phyloP scores from a whole-genome alignment of 2,113 vertebrate genomes.

The Rhipidura dahli region DNA sequence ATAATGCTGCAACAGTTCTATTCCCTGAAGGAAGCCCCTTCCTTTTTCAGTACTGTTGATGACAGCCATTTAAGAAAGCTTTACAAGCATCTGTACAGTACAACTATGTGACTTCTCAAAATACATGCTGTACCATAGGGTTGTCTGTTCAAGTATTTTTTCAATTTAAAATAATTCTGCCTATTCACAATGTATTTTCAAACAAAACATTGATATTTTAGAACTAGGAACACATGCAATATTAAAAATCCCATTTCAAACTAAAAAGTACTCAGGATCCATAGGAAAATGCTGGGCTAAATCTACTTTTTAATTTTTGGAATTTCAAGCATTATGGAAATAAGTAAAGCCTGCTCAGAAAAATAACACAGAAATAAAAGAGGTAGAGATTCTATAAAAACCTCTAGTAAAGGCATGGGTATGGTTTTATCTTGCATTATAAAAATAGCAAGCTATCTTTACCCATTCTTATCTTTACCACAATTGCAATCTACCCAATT shows the following conservation, averaged over 20 bases:
- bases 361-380: not conserved
- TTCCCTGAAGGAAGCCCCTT: not conserved
- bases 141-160: not conserved
- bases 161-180: not conserved
- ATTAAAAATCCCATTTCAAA: not conserved
- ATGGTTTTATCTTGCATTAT: not conserved
- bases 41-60: not conserved
- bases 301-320: not conserved
- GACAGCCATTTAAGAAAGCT: not conserved
- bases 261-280: not conserved
- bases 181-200: not conserved
- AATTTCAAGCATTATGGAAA: not conserved
- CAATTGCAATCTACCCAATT: not conserved
- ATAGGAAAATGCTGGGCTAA: not conserved
- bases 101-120: not conserved
- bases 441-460: not conserved
- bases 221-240: not conserved
- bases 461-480: not conserved
- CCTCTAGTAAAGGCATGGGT: not conserved
- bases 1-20: not conserved
- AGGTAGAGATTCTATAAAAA: not conserved
- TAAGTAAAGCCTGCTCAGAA: not conserved
- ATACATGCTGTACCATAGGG: not conserved
- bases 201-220: not conserved
- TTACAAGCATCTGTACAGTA: not conserved